These are phyloP conservation scores for Syrista parreyssii DNA, from an alignment of 2,888 invertebrate species.

Conservation along the genomic window DNA sequence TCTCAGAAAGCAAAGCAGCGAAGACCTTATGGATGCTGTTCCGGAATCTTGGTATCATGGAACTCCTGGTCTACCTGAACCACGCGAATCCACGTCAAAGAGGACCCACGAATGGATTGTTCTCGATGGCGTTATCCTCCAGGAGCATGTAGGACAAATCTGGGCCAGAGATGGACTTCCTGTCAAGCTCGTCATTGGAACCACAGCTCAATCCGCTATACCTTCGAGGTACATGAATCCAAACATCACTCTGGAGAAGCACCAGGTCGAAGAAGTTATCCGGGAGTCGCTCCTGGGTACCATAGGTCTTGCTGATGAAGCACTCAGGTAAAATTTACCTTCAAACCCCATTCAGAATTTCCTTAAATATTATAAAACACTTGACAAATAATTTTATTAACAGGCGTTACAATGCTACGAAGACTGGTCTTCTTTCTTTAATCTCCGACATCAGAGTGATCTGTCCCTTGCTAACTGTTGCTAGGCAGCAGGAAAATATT, in stretches of 20 bases:
- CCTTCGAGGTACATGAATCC: constrained; percentile 72
- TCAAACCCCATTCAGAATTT: neutral
- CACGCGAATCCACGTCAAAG: constrained; percentile 45
- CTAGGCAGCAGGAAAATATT: constrained; percentile 72
- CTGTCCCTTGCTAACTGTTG: constrained; percentile 80
- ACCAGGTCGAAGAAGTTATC: constrained; percentile 74
- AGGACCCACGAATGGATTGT: constrained; percentile 80
- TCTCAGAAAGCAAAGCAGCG: constrained; percentile 63
- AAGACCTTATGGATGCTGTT: constrained; percentile 75
- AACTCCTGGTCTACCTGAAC: constrained; percentile 67
- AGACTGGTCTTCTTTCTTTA: constrained; percentile 76
- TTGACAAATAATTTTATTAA: neutral
- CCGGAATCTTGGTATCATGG: constrained; percentile 78
- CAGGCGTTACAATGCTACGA: constrained; percentile 74
- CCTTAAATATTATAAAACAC: neutral
- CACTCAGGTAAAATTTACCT: constrained; percentile 64
- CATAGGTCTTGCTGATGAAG: constrained; percentile 72
- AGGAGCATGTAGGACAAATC: constrained; percentile 74
- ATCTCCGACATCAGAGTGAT: constrained; percentile 83
- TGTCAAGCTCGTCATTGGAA: constrained; percentile 75
- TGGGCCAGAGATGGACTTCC: constrained; percentile 70
- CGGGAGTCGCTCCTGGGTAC: constrained; percentile 74
- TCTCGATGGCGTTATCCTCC: constrained; percentile 77
- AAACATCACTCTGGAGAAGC: constrained; percentile 75
- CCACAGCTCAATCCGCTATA: constrained; percentile 80